Conservation (phyloP, 2,888 invertebrate genomes). For the Linnaemya vulpina region DNA sequence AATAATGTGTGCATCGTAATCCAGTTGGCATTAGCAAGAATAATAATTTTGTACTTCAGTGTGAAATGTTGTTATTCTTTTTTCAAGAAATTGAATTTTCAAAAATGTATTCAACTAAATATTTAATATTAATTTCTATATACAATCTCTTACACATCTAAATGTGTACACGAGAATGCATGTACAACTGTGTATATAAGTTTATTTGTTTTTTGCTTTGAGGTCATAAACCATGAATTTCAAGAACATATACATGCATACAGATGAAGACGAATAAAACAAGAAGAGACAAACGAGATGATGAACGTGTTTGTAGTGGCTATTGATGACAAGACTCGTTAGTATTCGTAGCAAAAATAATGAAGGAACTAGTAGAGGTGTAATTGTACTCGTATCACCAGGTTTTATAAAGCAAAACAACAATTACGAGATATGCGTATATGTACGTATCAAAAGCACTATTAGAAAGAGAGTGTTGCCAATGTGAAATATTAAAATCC, state of each 20-base stretch:
- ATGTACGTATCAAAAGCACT: not conserved
- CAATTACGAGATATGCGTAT: constrained; percentile 1
- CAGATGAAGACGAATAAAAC: not conserved
- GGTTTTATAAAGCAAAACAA: constrained; percentile 20
- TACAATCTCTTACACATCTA: not conserved
- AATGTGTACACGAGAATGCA: not conserved
- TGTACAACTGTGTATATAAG: not conserved
- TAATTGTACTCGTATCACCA: not conserved
- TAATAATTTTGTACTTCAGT: too few relatives aligned
- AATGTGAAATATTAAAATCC: not conserved
- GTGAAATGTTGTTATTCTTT: too few relatives aligned
- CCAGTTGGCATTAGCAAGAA: not conserved
- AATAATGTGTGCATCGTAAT: constrained; percentile 13
- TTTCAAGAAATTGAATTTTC: not conserved
- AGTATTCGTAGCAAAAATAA: not conserved
- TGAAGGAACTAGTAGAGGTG: not conserved
- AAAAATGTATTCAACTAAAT: not conserved
- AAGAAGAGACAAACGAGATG: constrained; percentile 33
- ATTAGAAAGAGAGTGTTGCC: not conserved
- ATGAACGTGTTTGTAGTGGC: constrained; percentile 18
- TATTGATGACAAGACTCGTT: constrained; percentile 30
- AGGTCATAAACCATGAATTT: constrained; percentile 76
- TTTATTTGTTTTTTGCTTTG: constrained; percentile 73
- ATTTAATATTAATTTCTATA: not conserved
- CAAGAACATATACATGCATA: constrained; percentile 10